Percentiles rank a stretch among this genome's conserved stretches.
Evolutionary conservation across 64 coral and sea anemone genomes (phyloP).

Genomic region (Acropora tenuis): DNA sequence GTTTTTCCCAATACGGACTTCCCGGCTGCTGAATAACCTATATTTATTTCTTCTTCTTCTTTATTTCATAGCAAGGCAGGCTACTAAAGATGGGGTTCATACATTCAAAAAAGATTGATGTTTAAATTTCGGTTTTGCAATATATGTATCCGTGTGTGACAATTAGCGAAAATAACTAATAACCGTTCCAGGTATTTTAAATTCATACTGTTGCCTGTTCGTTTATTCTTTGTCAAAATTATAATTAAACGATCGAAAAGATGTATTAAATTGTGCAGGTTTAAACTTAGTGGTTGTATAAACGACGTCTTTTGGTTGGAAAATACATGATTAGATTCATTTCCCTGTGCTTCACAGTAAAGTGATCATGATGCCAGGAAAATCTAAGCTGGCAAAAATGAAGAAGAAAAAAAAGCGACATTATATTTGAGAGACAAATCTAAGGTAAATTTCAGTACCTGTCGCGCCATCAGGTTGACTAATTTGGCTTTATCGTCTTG

Average conservation of each 20-base stretch:
- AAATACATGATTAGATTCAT: too few relatives aligned
- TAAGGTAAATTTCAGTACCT: conserved; percentile 51
- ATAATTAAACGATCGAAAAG: too few relatives aligned
- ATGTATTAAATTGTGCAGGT: too few relatives aligned
- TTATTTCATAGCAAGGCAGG: background rate
- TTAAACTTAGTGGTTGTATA: too few relatives aligned
- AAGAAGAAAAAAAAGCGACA: background rate
- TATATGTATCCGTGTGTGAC: background rate
- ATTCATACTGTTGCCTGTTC: background rate
- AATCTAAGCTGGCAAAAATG: background rate
- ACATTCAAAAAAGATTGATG: background rate
- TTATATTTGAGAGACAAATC: background rate
- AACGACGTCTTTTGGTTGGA: too few relatives aligned
- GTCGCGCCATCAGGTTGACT: conserved; percentile 77
- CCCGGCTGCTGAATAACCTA: too few relatives aligned
- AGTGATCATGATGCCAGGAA: background rate
- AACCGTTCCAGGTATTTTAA: background rate
- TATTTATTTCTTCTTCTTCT: too few relatives aligned
- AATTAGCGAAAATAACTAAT: too few relatives aligned
- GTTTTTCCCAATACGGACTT: too few relatives aligned
- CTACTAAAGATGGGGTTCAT: background rate
- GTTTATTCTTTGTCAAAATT: background rate
- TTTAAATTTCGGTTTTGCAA: background rate
- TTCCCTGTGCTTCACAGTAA: background rate
- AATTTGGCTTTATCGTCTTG: conserved; percentile 71